phyloP scores from a whole-genome alignment of 2,888 invertebrate genomes.

The Onchidella celtica region DNA sequence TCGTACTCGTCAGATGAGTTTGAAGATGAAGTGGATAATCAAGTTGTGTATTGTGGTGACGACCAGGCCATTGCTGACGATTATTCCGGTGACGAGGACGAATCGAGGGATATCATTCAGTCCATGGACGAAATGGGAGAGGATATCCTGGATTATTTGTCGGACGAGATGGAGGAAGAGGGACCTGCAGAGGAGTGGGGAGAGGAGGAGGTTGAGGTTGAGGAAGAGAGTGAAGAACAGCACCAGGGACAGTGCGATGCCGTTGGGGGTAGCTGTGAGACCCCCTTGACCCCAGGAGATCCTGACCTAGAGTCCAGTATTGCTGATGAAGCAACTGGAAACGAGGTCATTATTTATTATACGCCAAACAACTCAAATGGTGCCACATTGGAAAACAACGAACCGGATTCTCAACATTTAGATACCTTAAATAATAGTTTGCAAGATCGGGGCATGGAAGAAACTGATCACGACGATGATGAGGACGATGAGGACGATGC shows the following conservation, averaged over 20 bases:
- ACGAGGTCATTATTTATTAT: not conserved
- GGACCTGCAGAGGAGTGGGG: constrained; percentile 26
- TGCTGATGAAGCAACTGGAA: not conserved
- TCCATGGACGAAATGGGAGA: constrained; percentile 36
- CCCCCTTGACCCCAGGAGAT: not conserved
- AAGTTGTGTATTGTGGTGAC: not conserved
- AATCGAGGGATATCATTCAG: not conserved
- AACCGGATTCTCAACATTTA: not conserved
- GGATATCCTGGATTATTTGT: constrained; percentile 29
- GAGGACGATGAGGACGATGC: not conserved
- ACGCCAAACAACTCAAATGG: not conserved
- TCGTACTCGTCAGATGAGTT: constrained; percentile 17
- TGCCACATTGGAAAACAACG: not conserved
- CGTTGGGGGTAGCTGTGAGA: not conserved
- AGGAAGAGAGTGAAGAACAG: not conserved
- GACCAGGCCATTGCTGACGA: not conserved
- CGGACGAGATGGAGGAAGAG: constrained; percentile 39
- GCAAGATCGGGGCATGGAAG: not conserved
- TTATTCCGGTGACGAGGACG: not conserved
- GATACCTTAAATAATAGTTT: not conserved
- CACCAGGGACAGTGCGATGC: too few relatives aligned
- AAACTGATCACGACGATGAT: not conserved
- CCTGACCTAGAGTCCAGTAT: not conserved
- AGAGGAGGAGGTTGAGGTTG: constrained; percentile 24
- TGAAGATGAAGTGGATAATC: not conserved